These are phyloP conservation scores for Octodon degus DNA, from an alignment of 2,113 vertebrate species.

Conservation along the genomic window DNA sequence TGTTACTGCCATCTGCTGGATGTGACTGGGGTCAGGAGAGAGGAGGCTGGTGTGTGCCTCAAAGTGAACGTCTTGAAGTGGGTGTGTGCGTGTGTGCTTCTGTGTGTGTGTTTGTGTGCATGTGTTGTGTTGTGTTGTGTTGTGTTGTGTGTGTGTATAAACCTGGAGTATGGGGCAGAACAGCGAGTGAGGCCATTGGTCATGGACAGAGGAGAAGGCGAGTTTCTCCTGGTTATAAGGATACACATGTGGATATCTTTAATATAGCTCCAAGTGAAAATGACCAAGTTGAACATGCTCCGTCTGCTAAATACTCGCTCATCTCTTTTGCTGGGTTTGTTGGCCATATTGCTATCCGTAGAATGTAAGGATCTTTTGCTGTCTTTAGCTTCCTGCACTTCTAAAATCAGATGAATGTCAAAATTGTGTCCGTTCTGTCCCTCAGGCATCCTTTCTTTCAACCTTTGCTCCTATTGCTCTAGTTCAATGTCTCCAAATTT, in stretches of 20 bases:
- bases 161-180: neutral
- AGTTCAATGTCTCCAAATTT: neutral
- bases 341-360: neutral
- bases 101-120: no score
- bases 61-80: neutral
- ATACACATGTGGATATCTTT: neutral
- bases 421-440: neutral
- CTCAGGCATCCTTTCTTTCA: neutral
- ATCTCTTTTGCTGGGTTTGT: neutral
- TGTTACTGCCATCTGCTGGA: slow-evolving; percentile 35
- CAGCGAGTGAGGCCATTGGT: neutral
- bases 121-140: no score
- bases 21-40: neutral
- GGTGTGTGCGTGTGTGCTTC: neutral
- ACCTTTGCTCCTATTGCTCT: neutral
- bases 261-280: neutral
- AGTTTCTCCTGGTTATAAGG: neutral
- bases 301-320: neutral
- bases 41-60: neutral
- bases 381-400: neutral
- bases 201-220: neutral
- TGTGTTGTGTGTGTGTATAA: no score
- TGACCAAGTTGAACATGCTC: no score
- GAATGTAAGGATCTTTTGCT: neutral
- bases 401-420: neutral